Percentiles rank a stretch among this genome's conserved stretches.
phyloP scores from a whole-genome alignment of 2,797 vertebrate species.

The Darevskia nairensis region DNA sequence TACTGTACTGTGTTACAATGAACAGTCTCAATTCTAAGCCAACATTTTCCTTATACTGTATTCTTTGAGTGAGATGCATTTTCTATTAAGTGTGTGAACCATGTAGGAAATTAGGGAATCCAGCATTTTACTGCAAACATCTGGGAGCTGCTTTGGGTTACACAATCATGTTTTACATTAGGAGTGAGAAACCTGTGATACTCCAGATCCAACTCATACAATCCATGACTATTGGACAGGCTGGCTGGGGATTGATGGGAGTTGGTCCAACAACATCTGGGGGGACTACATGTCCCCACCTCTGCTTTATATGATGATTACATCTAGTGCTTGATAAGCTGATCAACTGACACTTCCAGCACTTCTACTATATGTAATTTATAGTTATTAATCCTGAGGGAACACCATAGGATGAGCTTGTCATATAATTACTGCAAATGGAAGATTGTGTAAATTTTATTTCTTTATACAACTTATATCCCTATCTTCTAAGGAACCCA shows the following conservation, averaged over 20 bases:
- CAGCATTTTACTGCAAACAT: neutral
- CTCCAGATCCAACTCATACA: too few species aligned
- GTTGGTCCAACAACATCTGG: too few species aligned
- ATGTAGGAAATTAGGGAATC: neutral
- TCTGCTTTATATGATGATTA: neutral
- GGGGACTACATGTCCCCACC: too few species aligned
- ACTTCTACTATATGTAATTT: neutral
- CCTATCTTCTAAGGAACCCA: neutral
- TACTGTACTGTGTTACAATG: slow-evolving; percentile 11
- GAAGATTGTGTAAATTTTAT: neutral
- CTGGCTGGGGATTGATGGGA: too few species aligned
- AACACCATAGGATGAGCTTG: neutral
- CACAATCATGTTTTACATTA: neutral
- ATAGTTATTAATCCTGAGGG: neutral
- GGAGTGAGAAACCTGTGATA: too few species aligned
- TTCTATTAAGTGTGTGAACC: neutral
- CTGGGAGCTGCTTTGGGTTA: neutral
- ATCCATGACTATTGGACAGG: too few species aligned
- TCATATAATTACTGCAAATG: neutral
- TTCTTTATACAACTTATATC: neutral
- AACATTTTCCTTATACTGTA: slow-evolving; percentile 29
- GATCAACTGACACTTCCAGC: neutral
- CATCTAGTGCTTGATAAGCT: neutral
- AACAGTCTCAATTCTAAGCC: slow-evolving; percentile 21
- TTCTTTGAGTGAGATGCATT: neutral